Percentiles rank a stretch among this genome's conserved stretches.
These are phyloP conservation scores for Malurus splendens DNA, from an alignment of 2,797 vertebrate species.

Conservation along the genomic window DNA sequence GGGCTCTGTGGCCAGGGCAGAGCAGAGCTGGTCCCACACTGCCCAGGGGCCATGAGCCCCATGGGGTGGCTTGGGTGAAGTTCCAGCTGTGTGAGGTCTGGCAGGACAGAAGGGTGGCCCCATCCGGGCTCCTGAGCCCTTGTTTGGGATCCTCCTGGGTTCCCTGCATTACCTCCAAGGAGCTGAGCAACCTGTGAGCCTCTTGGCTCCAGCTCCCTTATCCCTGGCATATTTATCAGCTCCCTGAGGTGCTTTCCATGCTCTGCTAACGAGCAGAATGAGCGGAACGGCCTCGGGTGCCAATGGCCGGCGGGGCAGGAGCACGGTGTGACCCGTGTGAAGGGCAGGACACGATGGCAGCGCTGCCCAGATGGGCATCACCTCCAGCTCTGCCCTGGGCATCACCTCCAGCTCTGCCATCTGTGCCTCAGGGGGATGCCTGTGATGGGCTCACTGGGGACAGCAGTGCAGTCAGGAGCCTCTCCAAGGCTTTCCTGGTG, in stretches of 20 bases:
- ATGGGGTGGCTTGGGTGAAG: accelerated
- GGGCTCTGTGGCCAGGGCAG: accelerated
- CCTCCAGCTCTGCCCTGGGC: background rate
- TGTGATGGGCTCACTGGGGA: accelerated
- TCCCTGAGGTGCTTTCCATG: background rate
- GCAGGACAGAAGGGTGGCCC: background rate
- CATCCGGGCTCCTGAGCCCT: background rate
- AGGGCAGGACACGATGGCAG: background rate
- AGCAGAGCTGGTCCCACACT: background rate
- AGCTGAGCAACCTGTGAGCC: background rate
- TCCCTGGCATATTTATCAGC: accelerated
- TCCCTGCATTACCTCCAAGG: background rate
- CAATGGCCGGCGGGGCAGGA: accelerated
- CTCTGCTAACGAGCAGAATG: background rate
- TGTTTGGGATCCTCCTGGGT: background rate
- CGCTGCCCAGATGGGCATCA: background rate
- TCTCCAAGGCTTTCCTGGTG: background rate
- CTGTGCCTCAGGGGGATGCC: background rate
- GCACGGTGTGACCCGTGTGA: accelerated
- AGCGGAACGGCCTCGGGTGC: background rate
- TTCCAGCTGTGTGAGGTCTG: accelerated
- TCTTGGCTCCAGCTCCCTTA: background rate
- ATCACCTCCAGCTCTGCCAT: too few species aligned
- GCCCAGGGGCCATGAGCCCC: background rate
- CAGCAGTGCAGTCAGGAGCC: background rate